Percentiles rank a stretch among this genome's conserved stretches.
These are phyloP conservation scores for Schlechtendalia chinensis DNA, from an alignment of 1,140 invertebrate genomes.

Conservation along the genomic window DNA sequence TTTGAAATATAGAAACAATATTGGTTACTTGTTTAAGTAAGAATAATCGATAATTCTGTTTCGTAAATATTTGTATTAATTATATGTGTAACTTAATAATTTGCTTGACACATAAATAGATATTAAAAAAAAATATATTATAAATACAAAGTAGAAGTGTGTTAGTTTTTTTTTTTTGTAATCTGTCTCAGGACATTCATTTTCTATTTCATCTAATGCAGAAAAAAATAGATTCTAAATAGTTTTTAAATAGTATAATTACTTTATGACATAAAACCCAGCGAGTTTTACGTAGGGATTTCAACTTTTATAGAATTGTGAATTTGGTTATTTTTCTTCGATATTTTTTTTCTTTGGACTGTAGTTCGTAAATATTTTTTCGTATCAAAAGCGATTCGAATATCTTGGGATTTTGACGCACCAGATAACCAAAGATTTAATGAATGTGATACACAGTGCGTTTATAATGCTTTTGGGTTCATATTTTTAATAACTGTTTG, in stretches of 20 bases:
- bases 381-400: background rate
- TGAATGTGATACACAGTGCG: background rate
- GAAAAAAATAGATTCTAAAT: background rate
- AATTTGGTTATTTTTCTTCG: background rate
- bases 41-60: too few relatives aligned
- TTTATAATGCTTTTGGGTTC: background rate
- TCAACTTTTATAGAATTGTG: background rate
- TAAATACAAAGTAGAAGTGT: background rate
- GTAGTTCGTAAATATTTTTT: background rate
- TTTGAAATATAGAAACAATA: too few relatives aligned
- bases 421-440: conserved; percentile 8
- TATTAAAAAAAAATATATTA: too few relatives aligned
- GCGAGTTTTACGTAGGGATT: background rate
- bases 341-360: background rate
- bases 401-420: background rate
- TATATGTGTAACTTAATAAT: too few relatives aligned
- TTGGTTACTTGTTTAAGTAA: too few relatives aligned
- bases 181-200: background rate
- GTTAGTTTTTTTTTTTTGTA: background rate
- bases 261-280: background rate
- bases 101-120: too few relatives aligned
- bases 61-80: too few relatives aligned
- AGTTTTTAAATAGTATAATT: too few relatives aligned
- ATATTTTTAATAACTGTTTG: background rate
- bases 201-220: background rate